Conservation (phyloP, 2,113 vertebrate species). For the Eulemur macaco region DNA sequence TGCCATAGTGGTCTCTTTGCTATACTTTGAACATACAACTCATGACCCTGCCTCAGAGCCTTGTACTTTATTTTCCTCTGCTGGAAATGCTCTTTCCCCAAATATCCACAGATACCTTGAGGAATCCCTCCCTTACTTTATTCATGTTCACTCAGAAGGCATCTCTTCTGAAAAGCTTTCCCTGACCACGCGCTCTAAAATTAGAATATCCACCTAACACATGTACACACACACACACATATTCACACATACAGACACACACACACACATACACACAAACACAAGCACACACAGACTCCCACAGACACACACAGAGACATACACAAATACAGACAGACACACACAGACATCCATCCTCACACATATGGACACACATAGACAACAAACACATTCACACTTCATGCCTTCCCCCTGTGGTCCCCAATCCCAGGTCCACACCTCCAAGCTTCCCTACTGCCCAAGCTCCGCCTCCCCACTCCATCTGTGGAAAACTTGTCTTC, state of each 20-base stretch:
- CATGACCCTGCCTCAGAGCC: accelerated
- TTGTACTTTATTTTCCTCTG: background rate
- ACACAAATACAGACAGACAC: background rate
- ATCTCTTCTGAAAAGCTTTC: background rate
- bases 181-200: background rate
- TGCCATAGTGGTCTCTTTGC: background rate
- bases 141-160: background rate
- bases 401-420: background rate
- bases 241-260: background rate
- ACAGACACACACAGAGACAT: background rate
- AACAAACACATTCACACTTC: background rate
- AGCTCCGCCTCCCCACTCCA: too few relatives aligned
- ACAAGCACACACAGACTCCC: too few relatives aligned
- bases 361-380: background rate
- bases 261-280: too few relatives aligned
- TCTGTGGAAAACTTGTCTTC: too few relatives aligned
- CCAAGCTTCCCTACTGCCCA: too few relatives aligned
- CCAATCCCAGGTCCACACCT: too few relatives aligned
- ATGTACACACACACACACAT: background rate
- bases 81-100: background rate
- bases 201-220: background rate
- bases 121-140: too few relatives aligned
- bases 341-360: too few relatives aligned
- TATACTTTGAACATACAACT: background rate
- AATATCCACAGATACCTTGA: background rate